Conservation (phyloP, 2,888 invertebrate species). For the Platynereis dumerilii region DNA sequence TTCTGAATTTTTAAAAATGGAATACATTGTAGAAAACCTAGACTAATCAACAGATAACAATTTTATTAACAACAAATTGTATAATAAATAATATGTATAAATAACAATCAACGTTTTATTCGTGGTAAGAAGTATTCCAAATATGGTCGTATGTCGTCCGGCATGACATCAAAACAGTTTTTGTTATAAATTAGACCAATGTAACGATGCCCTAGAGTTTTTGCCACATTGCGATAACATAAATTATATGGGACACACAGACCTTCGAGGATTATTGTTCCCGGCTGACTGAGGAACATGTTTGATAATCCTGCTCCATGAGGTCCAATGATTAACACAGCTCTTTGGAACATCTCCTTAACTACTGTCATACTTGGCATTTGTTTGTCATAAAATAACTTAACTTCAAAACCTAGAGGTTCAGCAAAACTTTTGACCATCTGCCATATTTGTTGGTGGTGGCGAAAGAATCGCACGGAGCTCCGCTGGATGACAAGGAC, state of each 20-base stretch:
- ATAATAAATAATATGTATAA: no score
- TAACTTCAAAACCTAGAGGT: not conserved
- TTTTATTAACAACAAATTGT: no score
- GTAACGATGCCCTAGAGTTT: constrained; percentile 2
- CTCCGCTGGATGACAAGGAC: not conserved
- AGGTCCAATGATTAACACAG: not conserved
- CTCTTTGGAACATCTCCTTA: not conserved
- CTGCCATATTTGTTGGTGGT: not conserved
- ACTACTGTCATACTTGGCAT: not conserved
- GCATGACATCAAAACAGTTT: no score
- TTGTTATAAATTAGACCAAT: not conserved
- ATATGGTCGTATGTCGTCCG: no score
- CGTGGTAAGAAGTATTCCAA: no score
- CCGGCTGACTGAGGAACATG: not conserved
- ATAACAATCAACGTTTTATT: no score
- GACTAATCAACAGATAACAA: no score
- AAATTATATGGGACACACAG: not conserved
- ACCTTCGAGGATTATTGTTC: not conserved
- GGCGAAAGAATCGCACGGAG: not conserved
- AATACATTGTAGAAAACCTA: no score
- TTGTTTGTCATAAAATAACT: not conserved
- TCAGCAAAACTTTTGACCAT: not conserved
- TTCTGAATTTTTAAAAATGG: no score
- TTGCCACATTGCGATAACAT: not conserved
- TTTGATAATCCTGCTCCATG: constrained; percentile 1